These are phyloP conservation scores for Chymomyza costata DNA, from an alignment of 1,140 invertebrate genomes.

Conservation along the genomic window DNA sequence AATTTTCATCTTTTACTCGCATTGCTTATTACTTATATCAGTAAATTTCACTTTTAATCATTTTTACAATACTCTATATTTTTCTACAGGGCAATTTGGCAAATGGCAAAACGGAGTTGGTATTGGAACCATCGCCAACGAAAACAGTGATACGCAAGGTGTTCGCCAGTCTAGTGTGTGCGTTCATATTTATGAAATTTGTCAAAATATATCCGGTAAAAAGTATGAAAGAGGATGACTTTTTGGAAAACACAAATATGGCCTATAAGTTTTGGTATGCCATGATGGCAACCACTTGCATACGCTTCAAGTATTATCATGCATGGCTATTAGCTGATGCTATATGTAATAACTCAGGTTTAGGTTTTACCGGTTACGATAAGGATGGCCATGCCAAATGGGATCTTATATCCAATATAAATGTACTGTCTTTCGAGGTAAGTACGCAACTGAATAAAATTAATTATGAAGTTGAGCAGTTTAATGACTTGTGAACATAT, in stretches of 20 bases:
- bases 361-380: constrained; percentile 92
- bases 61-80: background rate
- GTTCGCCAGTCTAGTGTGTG: constrained; percentile 79
- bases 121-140: constrained; percentile 80
- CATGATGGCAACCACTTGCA: constrained; percentile 84
- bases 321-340: constrained; percentile 96
- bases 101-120: constrained; percentile 74
- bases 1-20: constrained; percentile 17
- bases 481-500: constrained; percentile 28
- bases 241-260: constrained; percentile 79
- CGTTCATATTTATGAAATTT: constrained; percentile 80
- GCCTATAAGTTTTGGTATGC: constrained; percentile 82
- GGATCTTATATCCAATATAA: constrained; percentile 94
- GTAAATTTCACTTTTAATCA: background rate
- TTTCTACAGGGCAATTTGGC: constrained; percentile 65
- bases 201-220: constrained; percentile 81
- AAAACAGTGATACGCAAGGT: constrained; percentile 82
- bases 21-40: background rate
- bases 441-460: constrained; percentile 34
- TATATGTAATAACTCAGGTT: constrained; percentile 94
- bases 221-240: constrained; percentile 82
- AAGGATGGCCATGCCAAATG: constrained; percentile 83
- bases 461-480: background rate
- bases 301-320: constrained; percentile 96
- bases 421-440: constrained; percentile 93